phyloP scores from a whole-genome alignment of 2,797 vertebrate species.

The Sebastes itinus region DNA sequence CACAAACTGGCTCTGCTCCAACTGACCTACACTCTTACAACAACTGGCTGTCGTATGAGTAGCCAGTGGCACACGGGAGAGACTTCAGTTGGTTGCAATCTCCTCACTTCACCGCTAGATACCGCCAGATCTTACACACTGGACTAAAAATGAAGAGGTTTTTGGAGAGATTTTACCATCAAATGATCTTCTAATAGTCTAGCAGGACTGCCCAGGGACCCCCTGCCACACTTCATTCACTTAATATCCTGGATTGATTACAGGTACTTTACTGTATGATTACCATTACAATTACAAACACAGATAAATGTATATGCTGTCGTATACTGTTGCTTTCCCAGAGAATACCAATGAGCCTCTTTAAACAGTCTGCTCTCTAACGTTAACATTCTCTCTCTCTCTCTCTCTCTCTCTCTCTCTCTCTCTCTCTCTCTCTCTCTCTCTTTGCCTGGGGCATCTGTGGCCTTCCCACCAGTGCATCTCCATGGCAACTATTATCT shows the following conservation, averaged over 20 bases:
- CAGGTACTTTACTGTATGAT: not conserved
- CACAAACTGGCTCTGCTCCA: too few species aligned
- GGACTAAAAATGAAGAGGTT: not conserved
- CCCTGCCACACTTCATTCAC: not conserved
- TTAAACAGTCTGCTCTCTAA: conserved; percentile 41
- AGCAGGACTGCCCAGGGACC: not conserved
- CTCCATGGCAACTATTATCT: conserved; percentile 78
- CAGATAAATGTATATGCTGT: not conserved
- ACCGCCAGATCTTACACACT: too few species aligned
- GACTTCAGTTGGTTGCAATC: too few species aligned
- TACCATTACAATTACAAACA: not conserved
- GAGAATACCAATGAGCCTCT: conserved; percentile 49
- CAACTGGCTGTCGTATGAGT: too few species aligned
- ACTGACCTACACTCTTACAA: too few species aligned
- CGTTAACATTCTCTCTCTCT: conserved; percentile 24
- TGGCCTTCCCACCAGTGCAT: conserved; percentile 71
- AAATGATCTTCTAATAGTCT: not conserved
- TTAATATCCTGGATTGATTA: not conserved
- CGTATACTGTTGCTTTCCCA: conserved; percentile 20
- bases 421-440: conserved; percentile 5
- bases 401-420: not conserved
- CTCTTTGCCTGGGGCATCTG: conserved; percentile 42
- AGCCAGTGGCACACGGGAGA: too few species aligned
- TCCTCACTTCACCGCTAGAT: too few species aligned
- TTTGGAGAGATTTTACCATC: not conserved